Evolutionary conservation across 2,113 vertebrate species (phyloP), one percentile per base, ranked within the genome.

Genomic region (Cyphomyrus plagiostoma): DNA sequence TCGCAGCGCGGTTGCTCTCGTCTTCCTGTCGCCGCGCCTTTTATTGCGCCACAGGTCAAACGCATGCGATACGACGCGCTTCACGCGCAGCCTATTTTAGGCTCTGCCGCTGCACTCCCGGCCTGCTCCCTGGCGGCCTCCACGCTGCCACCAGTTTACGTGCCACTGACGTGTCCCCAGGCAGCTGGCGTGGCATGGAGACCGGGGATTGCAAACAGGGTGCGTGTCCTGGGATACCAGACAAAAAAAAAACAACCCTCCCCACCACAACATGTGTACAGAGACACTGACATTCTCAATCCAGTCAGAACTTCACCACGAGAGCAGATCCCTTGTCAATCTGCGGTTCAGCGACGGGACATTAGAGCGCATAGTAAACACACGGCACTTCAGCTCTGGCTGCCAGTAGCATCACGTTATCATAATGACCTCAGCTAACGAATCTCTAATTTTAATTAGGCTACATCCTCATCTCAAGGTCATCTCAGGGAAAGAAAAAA

Each of bases 381-480:
- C 17, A 39, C 30, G 1, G 26, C 13, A 35, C 4, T 1, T 74
- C 70, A 74, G 70, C 70, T 4, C 70, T 17, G 30, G 13, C 74
- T 80, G 74, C 30, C 35, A 42, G 7, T 80, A 42, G 13, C 35
- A 8, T 80, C 74, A 19, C 74, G 42, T 39, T 39, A 42, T 42
- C 17, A 42, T 80, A 80, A 80, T 80, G 35, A 80, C 74, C 74
- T 39, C 35, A 17, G 35, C 74, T 39, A 6, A 80, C n/a, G 26
- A 39, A 19, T 80, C 30, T 39, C 74, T 39, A 19, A 87, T 50
- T 87, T 87, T 56, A 35, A 11, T 35, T 30, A 2, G 49, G 26
- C 52, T 50, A 26, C 48, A 48, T 56, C 50, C 50, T 35, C 52
- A 56, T 87, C 86, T 87, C 86, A 87, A 87, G 86, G 86, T 87